Evolutionary conservation across 1,140 invertebrate genomes (phyloP).

Genomic region (Bombus fervidus): DNA sequence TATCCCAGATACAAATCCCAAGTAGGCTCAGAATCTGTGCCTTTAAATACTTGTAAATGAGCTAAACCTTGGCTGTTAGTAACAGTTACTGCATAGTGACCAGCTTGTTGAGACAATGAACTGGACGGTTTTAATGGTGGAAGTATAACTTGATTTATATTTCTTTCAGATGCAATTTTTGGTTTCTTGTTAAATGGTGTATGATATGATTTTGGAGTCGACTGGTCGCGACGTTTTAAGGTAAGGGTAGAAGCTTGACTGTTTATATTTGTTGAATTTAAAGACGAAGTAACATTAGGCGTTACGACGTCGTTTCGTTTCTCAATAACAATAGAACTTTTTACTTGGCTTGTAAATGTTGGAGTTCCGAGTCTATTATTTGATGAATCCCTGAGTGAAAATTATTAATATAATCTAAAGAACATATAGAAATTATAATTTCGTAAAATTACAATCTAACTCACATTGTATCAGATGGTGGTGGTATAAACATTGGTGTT

Average conservation of each 20-base stretch:
- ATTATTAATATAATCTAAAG: constrained; percentile 15
- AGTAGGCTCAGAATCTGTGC: constrained; percentile 81
- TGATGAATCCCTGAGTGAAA: constrained; percentile 82
- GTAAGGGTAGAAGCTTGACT: constrained; percentile 67
- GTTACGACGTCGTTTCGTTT: constrained; percentile 88
- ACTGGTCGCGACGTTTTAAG: constrained; percentile 76
- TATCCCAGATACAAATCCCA: constrained; percentile 80
- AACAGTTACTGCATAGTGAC: constrained; percentile 77
- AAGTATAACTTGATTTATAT: constrained; percentile 65
- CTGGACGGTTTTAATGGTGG: constrained; percentile 75
- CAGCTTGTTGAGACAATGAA: constrained; percentile 77
- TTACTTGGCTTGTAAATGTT: constrained; percentile 90
- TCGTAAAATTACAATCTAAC: constrained; percentile 6
- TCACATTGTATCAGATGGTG: constrained; percentile 85
- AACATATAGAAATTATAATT: constrained; percentile 10
- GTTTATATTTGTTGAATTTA: constrained; percentile 73
- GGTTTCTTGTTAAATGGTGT: constrained; percentile 69
- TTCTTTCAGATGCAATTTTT: constrained; percentile 72
- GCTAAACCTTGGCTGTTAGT: constrained; percentile 76
- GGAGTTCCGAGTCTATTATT: constrained; percentile 69
- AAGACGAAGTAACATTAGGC: constrained; percentile 85
- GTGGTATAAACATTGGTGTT: constrained; percentile 96
- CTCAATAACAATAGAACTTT: constrained; percentile 92
- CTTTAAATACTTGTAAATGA: constrained; percentile 83
- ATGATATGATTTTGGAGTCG: constrained; percentile 66